phyloP scores from a whole-genome alignment of 2,888 invertebrate genomes.

The Drosophila pseudotalamancana region DNA sequence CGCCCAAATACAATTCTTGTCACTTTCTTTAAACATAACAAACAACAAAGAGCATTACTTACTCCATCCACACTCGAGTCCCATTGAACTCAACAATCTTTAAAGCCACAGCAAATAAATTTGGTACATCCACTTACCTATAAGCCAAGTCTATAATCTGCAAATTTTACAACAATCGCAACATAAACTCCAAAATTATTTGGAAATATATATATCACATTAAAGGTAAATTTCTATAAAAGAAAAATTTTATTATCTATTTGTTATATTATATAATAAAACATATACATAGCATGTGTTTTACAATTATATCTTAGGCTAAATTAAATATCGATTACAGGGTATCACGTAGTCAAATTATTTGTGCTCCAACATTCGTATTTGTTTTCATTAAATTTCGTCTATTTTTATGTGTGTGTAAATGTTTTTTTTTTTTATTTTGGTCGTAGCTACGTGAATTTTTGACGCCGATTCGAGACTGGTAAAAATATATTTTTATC shows the following conservation, averaged over 20 bases:
- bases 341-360: neutral
- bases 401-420: neutral
- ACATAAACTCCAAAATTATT: neutral
- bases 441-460: conserved; percentile 23
- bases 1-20: no score
- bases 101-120: neutral
- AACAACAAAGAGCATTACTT: no score
- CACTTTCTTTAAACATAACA: no score
- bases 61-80: no score
- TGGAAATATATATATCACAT: neutral
- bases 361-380: neutral
- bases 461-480: conserved; percentile 10
- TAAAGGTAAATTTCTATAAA: no score
- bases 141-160: neutral
- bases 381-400: conserved; percentile 13
- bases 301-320: no score
- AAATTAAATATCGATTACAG: neutral
- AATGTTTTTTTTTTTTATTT: conserved; percentile 2
- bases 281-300: no score
- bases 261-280: neutral
- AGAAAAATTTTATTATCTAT: no score
- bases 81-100: neutral
- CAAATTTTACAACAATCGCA: neutral
- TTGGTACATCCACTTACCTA: no score
- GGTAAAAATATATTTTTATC: conserved; percentile 5